These are phyloP conservation scores for Gerris buenoi DNA, from an alignment of 1,140 invertebrate genomes.

Conservation along the genomic window DNA sequence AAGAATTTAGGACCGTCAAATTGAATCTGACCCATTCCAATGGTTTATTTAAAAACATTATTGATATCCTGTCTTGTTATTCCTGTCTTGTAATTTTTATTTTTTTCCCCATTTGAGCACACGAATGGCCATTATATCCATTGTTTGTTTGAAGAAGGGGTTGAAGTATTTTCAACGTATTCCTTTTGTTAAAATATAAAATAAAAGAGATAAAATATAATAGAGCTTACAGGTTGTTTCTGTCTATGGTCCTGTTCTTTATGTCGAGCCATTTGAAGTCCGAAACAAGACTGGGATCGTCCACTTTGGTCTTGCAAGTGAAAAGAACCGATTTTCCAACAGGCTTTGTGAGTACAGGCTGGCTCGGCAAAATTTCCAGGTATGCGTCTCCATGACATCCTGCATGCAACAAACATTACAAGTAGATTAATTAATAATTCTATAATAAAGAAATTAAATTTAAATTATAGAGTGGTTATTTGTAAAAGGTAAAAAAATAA, in stretches of 20 bases:
- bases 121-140: too few species aligned
- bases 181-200: too few species aligned
- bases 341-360: conserved; percentile 44
- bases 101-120: too few species aligned
- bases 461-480: not conserved
- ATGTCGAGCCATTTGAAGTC: conserved; percentile 57
- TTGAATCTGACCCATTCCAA: too few species aligned
- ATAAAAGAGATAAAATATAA: too few species aligned
- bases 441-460: not conserved
- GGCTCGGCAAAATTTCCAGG: conserved; percentile 49
- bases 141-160: too few species aligned
- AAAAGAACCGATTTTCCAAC: conserved; percentile 51
- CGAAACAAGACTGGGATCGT: conserved; percentile 40
- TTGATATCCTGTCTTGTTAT: too few species aligned
- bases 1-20: too few species aligned
- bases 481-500: too few species aligned
- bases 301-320: conserved; percentile 48
- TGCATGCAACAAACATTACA: not conserved
- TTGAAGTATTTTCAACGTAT: too few species aligned
- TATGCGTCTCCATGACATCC: conserved; percentile 10
- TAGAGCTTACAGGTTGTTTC: conserved; percentile 38
- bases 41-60: too few species aligned
- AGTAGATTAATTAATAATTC: not conserved
- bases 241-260: conserved; percentile 42
- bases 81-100: too few species aligned